Percentiles rank a stretch among this genome's conserved stretches.
Evolutionary conservation across 2,113 vertebrate genomes (phyloP).

Genomic region (Serilophus lunatus): DNA sequence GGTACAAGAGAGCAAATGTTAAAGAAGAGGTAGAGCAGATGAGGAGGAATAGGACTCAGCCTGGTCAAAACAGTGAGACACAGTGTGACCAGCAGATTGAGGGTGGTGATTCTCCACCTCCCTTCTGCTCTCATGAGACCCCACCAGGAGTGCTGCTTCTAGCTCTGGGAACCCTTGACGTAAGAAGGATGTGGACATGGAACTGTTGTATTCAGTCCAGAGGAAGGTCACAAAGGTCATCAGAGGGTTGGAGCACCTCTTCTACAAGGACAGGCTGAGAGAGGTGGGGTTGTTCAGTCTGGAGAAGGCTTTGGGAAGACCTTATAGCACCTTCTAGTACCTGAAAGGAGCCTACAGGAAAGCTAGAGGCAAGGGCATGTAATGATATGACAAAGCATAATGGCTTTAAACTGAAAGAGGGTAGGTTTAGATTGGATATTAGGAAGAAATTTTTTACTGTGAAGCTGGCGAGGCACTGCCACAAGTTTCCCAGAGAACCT

Average conservation of each 20-base stretch:
- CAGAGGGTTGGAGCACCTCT: background rate
- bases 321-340: background rate
- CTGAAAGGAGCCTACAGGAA: background rate
- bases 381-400: background rate
- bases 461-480: background rate
- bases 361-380: too few species aligned
- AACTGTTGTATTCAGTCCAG: background rate
- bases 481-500: background rate
- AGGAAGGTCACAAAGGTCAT: background rate
- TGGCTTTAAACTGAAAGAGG: background rate
- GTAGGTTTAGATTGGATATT: background rate
- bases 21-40: background rate
- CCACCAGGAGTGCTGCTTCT: background rate
- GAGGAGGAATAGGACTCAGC: background rate
- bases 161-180: background rate
- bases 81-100: background rate
- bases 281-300: background rate
- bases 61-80: background rate
- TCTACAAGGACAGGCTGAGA: background rate
- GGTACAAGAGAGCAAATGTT: background rate
- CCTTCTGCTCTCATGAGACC: background rate
- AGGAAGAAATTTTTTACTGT: background rate
- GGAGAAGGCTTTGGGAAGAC: background rate
- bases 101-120: background rate
- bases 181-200: background rate